These are phyloP conservation scores for Ephestia elutella DNA, from an alignment of 1,140 invertebrate genomes.

Conservation along the genomic window DNA sequence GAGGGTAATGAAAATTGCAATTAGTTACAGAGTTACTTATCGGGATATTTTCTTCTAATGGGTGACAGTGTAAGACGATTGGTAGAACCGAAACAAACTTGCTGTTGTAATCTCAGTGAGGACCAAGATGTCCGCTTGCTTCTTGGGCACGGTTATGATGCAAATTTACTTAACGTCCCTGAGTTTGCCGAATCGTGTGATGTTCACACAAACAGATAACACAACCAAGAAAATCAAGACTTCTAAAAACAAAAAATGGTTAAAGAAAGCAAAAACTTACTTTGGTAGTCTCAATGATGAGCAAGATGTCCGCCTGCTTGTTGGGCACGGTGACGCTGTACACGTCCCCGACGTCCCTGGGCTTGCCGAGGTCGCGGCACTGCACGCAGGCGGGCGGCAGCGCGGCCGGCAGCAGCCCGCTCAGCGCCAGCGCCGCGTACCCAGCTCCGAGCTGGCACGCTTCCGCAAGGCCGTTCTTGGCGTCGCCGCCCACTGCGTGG, in stretches of 20 bases:
- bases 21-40: too few relatives aligned
- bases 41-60: too few relatives aligned
- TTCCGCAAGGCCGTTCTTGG: conserved; percentile 63
- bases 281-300: conserved; percentile 79
- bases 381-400: conserved; percentile 77
- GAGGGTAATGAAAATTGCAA: too few relatives aligned
- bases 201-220: too few relatives aligned
- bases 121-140: conserved; percentile 83
- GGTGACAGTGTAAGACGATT: too few relatives aligned
- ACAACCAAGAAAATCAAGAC: too few relatives aligned
- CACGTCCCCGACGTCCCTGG: conserved; percentile 73
- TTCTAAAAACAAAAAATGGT: background rate
- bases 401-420: conserved; percentile 71
- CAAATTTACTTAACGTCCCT: conserved; percentile 77
- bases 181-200: conserved; percentile 54
- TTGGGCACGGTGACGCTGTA: conserved; percentile 80
- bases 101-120: conserved; percentile 80
- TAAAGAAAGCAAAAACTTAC: conserved; percentile 29
- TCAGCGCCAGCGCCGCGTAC: conserved; percentile 76
- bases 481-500: conserved; percentile 71
- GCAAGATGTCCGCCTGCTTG: conserved; percentile 83
- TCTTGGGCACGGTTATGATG: conserved; percentile 79
- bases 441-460: conserved; percentile 76
- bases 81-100: conserved; percentile 37
- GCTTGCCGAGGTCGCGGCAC: conserved; percentile 76